Evolutionary conservation across 2,797 vertebrate species (phyloP).

Genomic region (Tadarida brasiliensis): DNA sequence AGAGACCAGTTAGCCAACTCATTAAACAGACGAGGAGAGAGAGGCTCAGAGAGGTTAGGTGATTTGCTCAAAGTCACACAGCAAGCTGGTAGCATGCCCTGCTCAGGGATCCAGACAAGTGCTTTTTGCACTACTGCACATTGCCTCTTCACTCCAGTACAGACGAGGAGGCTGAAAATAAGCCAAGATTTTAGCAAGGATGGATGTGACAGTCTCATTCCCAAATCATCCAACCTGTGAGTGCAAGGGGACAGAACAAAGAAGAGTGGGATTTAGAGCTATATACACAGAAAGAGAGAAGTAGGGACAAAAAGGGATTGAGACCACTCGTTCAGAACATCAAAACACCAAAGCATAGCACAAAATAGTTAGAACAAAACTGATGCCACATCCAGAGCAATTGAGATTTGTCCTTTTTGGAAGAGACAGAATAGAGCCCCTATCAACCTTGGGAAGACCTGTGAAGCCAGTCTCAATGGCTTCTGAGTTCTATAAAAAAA

Average conservation of each 20-base stretch:
- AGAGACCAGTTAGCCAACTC: background rate
- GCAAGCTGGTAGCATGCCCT: background rate
- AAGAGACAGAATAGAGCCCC: background rate
- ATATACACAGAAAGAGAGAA: background rate
- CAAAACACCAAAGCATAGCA: background rate
- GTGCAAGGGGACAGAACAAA: background rate
- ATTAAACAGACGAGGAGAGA: conserved; percentile 1
- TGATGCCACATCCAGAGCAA: background rate
- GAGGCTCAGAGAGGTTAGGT: conserved; percentile 39
- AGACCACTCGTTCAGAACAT: background rate
- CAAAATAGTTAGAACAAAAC: background rate
- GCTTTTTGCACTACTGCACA: background rate
- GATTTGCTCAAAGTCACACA: conserved; percentile 31
- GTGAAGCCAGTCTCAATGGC: background rate
- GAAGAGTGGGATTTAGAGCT: background rate
- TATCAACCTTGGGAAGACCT: background rate
- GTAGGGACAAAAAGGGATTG: background rate
- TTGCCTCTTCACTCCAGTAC: background rate
- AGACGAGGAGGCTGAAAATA: background rate
- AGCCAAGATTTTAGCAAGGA: conserved; percentile 1
- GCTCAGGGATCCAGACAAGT: background rate
- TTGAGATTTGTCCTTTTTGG: background rate
- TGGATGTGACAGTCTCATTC: background rate
- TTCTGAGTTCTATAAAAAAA: background rate
- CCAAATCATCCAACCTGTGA: background rate